These are phyloP conservation scores for Psephotus haematonotus DNA, from an alignment of 2,113 vertebrate species.

Conservation along the genomic window DNA sequence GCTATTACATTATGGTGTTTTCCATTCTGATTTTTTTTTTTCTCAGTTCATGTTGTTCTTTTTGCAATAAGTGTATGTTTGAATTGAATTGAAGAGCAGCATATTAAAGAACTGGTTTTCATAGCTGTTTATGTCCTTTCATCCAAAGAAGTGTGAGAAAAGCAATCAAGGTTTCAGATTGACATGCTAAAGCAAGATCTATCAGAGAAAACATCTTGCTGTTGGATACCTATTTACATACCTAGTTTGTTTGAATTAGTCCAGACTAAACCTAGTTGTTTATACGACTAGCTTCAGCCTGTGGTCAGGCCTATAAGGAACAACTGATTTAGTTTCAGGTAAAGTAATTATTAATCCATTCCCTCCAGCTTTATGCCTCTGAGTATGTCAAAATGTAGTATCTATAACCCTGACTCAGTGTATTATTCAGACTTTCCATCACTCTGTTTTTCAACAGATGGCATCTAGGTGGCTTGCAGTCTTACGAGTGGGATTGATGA, in stretches of 20 bases:
- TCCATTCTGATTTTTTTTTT: not conserved
- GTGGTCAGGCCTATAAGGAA: not conserved
- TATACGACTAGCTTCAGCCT: constrained; percentile 27
- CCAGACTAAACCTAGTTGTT: constrained; percentile 41
- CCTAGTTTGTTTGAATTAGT: constrained; percentile 48
- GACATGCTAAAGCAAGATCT: constrained; percentile 47
- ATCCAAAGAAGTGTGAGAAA: constrained; percentile 67
- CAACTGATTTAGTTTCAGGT: constrained; percentile 41
- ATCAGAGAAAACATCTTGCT: constrained; percentile 34
- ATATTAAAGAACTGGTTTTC: constrained; percentile 59
- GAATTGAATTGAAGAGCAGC: constrained; percentile 59
- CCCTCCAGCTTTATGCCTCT: not conserved
- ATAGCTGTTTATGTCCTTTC: constrained; percentile 72
- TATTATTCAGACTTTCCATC: constrained; percentile 63
- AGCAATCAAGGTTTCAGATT: constrained; percentile 57
- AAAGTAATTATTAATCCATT: constrained; percentile 52
- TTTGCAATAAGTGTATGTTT: constrained; percentile 54
- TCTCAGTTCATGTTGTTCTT: constrained; percentile 47
- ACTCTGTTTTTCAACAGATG: constrained; percentile 55
- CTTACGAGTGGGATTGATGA: not conserved
- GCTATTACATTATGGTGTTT: constrained; percentile 13
- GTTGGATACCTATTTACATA: constrained; percentile 44
- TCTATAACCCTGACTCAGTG: constrained; percentile 44
- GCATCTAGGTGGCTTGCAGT: constrained; percentile 43
- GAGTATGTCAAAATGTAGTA: constrained; percentile 14